A percentile compares a stretch with the other conserved stretches of the same genome.
phyloP scores from a whole-genome alignment of 2,888 invertebrate genomes.

The Linhomoeus sp. region DNA sequence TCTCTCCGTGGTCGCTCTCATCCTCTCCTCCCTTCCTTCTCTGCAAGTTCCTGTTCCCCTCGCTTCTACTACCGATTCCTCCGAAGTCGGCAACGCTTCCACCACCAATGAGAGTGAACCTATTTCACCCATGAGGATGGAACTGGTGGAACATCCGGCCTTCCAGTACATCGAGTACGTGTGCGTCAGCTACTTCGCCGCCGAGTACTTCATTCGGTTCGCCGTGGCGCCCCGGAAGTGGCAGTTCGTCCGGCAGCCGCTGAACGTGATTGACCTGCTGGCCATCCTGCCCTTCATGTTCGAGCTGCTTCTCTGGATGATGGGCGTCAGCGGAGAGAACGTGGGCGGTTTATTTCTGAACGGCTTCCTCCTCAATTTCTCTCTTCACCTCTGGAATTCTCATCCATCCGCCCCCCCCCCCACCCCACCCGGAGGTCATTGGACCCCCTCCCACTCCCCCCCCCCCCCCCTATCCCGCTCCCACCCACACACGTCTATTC shows the following conservation, averaged over 20 bases:
- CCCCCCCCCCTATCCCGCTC: no score
- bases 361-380: no score
- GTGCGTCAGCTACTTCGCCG: neutral
- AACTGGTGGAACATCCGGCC: neutral
- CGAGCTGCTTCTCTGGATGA: neutral
- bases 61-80: no score
- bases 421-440: no score
- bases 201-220: neutral
- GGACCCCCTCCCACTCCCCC: no score
- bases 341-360: no score
- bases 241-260: neutral
- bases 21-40: conserved; percentile 1
- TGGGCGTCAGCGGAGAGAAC: neutral
- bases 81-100: no score
- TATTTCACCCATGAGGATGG: no score
- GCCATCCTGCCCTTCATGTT: neutral
- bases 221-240: neutral
- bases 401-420: no score
- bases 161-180: neutral
- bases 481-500: no score
- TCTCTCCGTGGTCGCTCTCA: neutral
- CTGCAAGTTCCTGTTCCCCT: neutral
- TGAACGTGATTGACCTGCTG: neutral
- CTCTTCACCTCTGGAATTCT: no score
- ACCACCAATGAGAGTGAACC: no score